These are phyloP conservation scores for Chiroxiphia lanceolata DNA, from an alignment of 2,797 vertebrate species.

Conservation along the genomic window DNA sequence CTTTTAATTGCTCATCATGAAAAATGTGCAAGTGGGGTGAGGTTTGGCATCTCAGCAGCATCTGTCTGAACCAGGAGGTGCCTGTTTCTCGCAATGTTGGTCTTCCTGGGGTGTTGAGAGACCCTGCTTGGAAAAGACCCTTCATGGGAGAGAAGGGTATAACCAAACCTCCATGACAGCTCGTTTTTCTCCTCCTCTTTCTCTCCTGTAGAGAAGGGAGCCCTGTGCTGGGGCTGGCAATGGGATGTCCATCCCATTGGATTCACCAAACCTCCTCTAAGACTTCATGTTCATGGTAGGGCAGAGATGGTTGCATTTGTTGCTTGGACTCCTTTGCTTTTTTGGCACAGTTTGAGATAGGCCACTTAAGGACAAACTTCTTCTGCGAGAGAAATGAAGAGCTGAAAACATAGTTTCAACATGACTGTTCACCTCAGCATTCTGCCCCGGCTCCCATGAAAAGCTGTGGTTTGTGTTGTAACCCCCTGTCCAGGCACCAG, in stretches of 20 bases:
- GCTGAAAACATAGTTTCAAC: not conserved
- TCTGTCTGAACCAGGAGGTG: not conserved
- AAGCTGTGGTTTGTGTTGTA: not conserved
- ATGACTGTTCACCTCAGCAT: not conserved
- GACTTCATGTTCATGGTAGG: not conserved
- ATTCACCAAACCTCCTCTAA: not conserved
- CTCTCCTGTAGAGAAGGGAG: not conserved
- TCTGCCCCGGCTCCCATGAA: rapidly evolving
- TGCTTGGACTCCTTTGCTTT: not conserved
- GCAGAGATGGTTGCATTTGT: rapidly evolving
- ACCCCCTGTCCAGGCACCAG: not conserved
- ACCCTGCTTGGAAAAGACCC: not conserved
- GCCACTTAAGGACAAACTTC: not conserved
- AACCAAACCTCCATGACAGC: not conserved
- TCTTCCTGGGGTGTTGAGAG: not conserved
- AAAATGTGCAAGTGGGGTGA: not conserved
- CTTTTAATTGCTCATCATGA: not conserved
- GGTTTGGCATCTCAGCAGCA: not conserved
- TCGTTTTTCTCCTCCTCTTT: not conserved
- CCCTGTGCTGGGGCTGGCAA: not conserved
- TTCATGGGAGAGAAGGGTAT: not conserved
- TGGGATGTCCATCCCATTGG: rapidly evolving
- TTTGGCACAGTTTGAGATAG: not conserved
- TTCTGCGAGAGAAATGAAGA: not conserved
- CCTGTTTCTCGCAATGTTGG: not conserved